Conservation (phyloP, 2,113 vertebrate genomes). For the Monarcha castaneiventris region DNA sequence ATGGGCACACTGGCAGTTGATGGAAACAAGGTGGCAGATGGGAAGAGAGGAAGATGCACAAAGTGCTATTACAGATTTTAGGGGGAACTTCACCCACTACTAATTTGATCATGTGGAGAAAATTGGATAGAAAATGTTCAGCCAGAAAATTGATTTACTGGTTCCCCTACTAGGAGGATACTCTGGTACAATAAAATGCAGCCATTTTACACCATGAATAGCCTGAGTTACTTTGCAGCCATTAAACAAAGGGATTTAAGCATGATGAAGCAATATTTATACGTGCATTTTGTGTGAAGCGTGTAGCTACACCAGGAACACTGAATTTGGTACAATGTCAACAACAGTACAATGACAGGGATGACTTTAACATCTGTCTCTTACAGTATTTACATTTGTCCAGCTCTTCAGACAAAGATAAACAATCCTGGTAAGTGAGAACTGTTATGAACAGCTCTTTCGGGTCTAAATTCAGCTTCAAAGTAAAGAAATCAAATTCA, state of each 20-base stretch:
- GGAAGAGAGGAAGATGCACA: not conserved
- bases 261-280: not conserved
- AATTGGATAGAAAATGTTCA: not conserved
- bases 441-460: not conserved
- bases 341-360: not conserved
- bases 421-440: not conserved
- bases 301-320: not conserved
- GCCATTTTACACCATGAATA: not conserved
- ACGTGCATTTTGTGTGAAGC: not conserved
- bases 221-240: not conserved
- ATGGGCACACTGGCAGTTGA: not conserved
- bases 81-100: not conserved
- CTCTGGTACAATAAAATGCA: not conserved
- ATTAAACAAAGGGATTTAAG: not conserved
- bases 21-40: not conserved
- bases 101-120: not conserved
- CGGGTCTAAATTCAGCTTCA: not conserved
- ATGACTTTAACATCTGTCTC: not conserved
- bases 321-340: not conserved
- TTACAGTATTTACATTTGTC: fast-evolving
- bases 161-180: not conserved
- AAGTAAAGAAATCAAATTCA: not conserved
- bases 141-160: not conserved
- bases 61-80: not conserved
- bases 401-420: not conserved